These are phyloP conservation scores for Polymixis lichenea DNA, from an alignment of 2,888 invertebrate genomes.

Conservation along the genomic window DNA sequence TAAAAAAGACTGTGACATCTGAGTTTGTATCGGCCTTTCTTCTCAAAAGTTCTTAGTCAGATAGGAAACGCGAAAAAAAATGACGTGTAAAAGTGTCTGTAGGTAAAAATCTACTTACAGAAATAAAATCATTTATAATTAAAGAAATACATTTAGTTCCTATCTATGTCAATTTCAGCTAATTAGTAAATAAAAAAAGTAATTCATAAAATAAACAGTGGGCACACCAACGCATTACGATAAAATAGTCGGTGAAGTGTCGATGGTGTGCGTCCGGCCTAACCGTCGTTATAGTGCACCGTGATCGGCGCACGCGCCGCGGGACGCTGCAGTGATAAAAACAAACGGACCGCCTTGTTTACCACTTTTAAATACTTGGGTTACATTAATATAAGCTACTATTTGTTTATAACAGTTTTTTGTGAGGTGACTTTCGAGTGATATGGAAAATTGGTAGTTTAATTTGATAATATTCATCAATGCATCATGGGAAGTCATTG, in stretches of 20 bases:
- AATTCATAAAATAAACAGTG: neutral
- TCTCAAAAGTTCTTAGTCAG: too few species aligned
- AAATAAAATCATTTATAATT: too few species aligned
- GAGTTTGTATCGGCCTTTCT: too few species aligned
- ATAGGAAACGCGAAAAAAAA: too few species aligned
- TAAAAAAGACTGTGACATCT: too few species aligned
- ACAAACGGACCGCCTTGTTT: slow-evolving; percentile 65
- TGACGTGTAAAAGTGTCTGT: too few species aligned
- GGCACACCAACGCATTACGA: slow-evolving; percentile 5
- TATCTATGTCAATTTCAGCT: neutral
- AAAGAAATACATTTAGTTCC: neutral
- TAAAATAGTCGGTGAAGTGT: slow-evolving; percentile 40
- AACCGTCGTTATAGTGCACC: slow-evolving; percentile 50
- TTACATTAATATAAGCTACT: slow-evolving; percentile 60
- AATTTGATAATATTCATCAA: neutral
- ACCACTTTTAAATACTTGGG: slow-evolving; percentile 67
- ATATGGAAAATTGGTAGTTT: neutral
- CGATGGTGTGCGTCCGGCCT: slow-evolving; percentile 41
- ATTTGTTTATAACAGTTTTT: slow-evolving; percentile 19
- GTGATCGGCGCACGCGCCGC: slow-evolving; percentile 59
- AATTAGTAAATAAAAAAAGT: neutral
- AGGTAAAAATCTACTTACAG: too few species aligned
- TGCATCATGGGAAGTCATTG: neutral
- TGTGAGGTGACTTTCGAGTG: slow-evolving; percentile 35
- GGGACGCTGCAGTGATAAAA: slow-evolving; percentile 66